phyloP scores from a whole-genome alignment of 2,888 invertebrate species.

The Tenthredo amoena region DNA sequence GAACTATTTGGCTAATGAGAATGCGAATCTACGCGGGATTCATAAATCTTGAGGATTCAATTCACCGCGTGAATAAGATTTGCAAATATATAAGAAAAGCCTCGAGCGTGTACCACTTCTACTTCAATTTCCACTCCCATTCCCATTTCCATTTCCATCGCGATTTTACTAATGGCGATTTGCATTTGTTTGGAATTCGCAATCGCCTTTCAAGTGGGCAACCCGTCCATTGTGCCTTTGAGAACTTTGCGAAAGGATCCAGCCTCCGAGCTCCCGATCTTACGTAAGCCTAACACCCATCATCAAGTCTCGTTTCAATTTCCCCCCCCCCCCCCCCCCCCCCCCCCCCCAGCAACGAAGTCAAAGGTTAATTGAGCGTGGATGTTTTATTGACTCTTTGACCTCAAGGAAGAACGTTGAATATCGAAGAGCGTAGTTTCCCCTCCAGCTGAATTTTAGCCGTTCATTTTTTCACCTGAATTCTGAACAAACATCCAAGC shows the following conservation, averaged over 20 bases:
- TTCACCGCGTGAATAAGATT: background rate
- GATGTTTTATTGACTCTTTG: conserved; percentile 1
- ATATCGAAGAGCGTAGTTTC: background rate
- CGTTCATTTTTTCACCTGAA: background rate
- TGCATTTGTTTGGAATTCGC: conserved; percentile 48
- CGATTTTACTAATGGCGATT: conserved; percentile 42
- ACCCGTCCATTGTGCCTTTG: conserved; percentile 30
- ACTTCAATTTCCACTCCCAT: background rate
- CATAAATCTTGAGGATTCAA: conserved; percentile 3
- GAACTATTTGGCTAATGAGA: background rate
- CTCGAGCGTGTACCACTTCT: background rate
- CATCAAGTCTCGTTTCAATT: conserved; percentile 36
- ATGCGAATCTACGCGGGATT: background rate
- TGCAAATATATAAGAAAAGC: background rate
- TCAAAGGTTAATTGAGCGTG: conserved; percentile 28
- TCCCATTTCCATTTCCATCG: conserved; percentile 7
- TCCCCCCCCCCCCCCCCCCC: background rate
- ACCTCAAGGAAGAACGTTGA: conserved; percentile 2
- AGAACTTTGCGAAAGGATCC: conserved; percentile 30
- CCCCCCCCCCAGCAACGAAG: background rate
- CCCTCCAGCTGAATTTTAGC: background rate
- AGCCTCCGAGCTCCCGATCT: background rate
- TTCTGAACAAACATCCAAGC: background rate
- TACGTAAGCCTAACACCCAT: conserved; percentile 17
- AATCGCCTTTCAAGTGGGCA: conserved; percentile 18